phyloP scores from a whole-genome alignment of 2,113 vertebrate species.

The Herpailurus yagouaroundi region DNA sequence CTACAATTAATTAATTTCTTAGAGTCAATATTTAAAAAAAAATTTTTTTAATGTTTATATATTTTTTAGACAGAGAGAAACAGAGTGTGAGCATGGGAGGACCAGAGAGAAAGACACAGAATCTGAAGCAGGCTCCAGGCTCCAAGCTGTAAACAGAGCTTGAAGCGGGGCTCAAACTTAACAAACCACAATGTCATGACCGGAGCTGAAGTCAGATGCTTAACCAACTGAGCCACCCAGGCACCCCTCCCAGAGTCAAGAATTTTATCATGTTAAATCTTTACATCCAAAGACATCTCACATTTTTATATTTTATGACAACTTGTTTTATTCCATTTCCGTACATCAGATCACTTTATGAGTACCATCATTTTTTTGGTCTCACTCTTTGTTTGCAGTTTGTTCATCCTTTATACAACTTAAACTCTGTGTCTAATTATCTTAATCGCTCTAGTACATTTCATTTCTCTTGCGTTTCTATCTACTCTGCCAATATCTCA shows the following conservation, averaged over 20 bases:
- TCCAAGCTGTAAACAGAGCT: no score
- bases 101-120: no score
- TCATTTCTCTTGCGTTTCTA: background rate
- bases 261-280: background rate
- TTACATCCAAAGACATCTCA: background rate
- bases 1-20: background rate
- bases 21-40: background rate
- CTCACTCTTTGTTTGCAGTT: background rate
- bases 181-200: no score
- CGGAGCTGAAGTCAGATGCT: no score
- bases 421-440: background rate
- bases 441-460: background rate
- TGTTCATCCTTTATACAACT: background rate
- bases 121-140: no score
- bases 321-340: background rate
- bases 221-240: no score
- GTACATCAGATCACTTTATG: background rate
- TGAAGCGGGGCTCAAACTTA: no score
- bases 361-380: background rate
- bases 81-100: no score
- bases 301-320: background rate
- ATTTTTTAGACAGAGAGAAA: no score
- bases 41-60: no score
- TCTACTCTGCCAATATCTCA: background rate
- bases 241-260: background rate